A percentile compares a stretch with the other conserved stretches of the same genome.
Evolutionary conservation across 1,140 invertebrate species (phyloP).

Genomic region (Drosophila ficusphila): DNA sequence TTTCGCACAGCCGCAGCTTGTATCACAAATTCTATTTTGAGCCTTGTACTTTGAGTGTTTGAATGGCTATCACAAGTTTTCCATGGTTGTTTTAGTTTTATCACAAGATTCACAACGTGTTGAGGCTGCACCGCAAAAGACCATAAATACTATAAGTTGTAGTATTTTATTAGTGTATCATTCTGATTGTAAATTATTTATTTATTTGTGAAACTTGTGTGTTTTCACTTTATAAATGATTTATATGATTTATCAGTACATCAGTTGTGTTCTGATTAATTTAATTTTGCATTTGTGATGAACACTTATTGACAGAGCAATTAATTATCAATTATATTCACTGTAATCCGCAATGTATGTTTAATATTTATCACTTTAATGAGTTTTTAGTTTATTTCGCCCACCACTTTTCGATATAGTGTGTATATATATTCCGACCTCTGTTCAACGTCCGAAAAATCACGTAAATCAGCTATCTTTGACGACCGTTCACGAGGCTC

Average conservation of each 20-base stretch:
- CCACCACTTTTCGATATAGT: background rate
- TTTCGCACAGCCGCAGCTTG: constrained; percentile 7
- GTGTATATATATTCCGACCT: background rate
- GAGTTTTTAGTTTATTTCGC: background rate
- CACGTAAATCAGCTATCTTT: constrained; percentile 14
- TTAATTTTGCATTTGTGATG: background rate
- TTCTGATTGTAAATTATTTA: background rate
- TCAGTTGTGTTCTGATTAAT: background rate
- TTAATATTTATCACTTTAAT: background rate
- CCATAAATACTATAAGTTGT: background rate
- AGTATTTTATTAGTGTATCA: background rate
- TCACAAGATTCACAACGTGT: constrained; percentile 20
- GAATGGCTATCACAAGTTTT: constrained; percentile 50
- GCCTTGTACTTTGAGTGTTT: constrained; percentile 9
- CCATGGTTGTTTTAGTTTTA: constrained; percentile 15
- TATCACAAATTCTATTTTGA: constrained; percentile 34
- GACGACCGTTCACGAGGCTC: constrained; percentile 18
- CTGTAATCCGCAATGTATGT: too few species aligned
- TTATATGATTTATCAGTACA: background rate
- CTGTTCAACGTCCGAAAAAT: background rate
- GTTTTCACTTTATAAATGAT: background rate
- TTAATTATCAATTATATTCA: background rate
- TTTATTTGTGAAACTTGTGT: background rate
- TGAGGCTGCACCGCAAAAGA: constrained; percentile 1
- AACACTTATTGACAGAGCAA: background rate